Evolutionary conservation across 2,113 vertebrate genomes (phyloP).

Genomic region (Merops nubicus): DNA sequence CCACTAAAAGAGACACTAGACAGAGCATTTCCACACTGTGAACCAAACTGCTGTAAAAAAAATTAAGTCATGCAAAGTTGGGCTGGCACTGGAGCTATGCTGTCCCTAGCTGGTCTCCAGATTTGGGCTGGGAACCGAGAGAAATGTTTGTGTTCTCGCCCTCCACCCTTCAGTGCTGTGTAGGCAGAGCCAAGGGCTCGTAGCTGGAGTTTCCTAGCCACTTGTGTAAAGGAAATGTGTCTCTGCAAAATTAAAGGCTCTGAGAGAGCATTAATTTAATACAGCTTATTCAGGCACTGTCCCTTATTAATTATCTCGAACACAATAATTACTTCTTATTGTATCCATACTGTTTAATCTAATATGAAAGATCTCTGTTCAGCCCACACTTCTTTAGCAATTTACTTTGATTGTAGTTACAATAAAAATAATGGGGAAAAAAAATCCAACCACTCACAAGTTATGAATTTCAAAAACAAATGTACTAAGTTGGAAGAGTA

Average conservation of each 20-base stretch:
- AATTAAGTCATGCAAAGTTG: neutral
- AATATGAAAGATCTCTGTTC: neutral
- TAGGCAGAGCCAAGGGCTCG: neutral
- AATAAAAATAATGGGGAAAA: neutral
- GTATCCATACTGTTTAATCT: neutral
- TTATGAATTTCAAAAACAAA: neutral
- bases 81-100: neutral
- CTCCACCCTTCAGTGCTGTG: neutral
- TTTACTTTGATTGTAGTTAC: conserved; percentile 1
- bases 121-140: neutral
- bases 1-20: neutral
- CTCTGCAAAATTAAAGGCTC: neutral
- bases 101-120: neutral
- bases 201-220: neutral
- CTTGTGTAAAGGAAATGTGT: neutral
- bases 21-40: neutral
- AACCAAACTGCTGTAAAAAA: neutral
- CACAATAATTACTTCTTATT: conserved; percentile 22
- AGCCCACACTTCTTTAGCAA: conserved; percentile 10
- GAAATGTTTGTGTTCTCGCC: neutral
- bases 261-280: conserved; percentile 6
- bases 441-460: neutral
- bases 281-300: neutral
- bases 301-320: conserved; percentile 30
- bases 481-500: neutral